A percentile compares a stretch with the other conserved stretches of the same genome.
Evolutionary conservation across 2,113 vertebrate genomes (phyloP).

Genomic region (Ahaetulla prasina): DNA sequence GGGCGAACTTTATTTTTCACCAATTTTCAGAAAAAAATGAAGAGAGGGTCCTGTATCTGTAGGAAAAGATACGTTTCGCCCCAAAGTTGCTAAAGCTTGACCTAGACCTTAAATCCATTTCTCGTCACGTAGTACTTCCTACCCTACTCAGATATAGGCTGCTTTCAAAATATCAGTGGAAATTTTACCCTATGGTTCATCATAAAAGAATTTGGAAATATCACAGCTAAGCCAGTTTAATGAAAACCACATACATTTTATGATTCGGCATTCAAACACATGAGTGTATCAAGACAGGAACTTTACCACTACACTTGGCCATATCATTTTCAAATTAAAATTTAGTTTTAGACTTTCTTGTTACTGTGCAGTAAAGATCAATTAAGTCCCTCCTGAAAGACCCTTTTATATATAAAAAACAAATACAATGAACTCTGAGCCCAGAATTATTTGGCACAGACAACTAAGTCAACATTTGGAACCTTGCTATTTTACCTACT

Average conservation of each 20-base stretch:
- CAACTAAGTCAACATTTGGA: constrained; percentile 70
- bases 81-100: neutral
- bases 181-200: neutral
- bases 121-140: neutral
- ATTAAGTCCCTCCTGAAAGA: constrained; percentile 49
- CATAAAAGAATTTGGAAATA: neutral
- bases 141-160: neutral
- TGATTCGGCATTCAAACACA: neutral
- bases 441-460: constrained; percentile 68
- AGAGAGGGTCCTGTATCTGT: neutral
- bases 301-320: constrained; percentile 17
- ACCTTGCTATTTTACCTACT: constrained; percentile 62
- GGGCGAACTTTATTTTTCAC: neutral
- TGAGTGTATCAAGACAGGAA: neutral
- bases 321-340: constrained; percentile 34
- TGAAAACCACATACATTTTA: neutral
- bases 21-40: neutral
- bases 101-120: neutral
- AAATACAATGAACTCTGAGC: constrained; percentile 60
- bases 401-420: constrained; percentile 49
- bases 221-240: neutral
- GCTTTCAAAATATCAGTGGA: neutral
- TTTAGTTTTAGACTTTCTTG: constrained; percentile 52
- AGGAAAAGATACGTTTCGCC: neutral
- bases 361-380: constrained; percentile 49